Evolutionary conservation across 2,888 invertebrate genomes (phyloP), one percentile per base, ranked within the genome.

Genomic region (Sphecodes monilicornis): DNA sequence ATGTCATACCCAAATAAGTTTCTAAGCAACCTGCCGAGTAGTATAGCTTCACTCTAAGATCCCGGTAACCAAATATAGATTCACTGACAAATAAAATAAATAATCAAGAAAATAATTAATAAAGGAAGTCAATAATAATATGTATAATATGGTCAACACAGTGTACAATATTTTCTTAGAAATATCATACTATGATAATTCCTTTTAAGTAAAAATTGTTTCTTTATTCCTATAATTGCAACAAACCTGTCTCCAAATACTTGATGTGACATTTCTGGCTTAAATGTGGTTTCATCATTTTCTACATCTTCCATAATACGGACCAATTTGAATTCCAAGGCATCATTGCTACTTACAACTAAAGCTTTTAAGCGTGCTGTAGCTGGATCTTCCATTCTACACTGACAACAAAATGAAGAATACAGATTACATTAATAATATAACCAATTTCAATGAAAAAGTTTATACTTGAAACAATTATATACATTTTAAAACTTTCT

Each of bases 41-140:
- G 93, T 97, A 97, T 4, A 99, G 95, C 86, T 97, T 96, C 4
- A 99, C 96, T 82, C 96, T 96, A 54, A 99, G 95, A 92, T 98
- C 97, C 92, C 97, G 97, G 94, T 98, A 99, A 4, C 99, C 99
- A 95, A 98, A 99, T 94, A 99, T 98, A 85, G 97, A 97, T 95
- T 99, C 99, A 92, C 96, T 96, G 92, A 32, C 11, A 80, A 76
- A 80, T 32, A 71, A 95, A 94, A 85, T 85, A n/a, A 69, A 94
- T 88, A 26, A 68, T 77, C 57, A 75, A 72, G 32, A 76, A 71
- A 71, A 85, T 54, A 78, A 87, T 22, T 68, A 68, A 81, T 43
- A 75, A 73, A 60, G 18, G 0, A 77, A 41, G 29, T 68, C n/a
- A 22, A 66, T 72, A 4, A 36, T 8, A 73, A 73, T 69, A 16